These are phyloP conservation scores for Alsophila aescularia DNA, from an alignment of 2,888 invertebrate species.

Conservation along the genomic window DNA sequence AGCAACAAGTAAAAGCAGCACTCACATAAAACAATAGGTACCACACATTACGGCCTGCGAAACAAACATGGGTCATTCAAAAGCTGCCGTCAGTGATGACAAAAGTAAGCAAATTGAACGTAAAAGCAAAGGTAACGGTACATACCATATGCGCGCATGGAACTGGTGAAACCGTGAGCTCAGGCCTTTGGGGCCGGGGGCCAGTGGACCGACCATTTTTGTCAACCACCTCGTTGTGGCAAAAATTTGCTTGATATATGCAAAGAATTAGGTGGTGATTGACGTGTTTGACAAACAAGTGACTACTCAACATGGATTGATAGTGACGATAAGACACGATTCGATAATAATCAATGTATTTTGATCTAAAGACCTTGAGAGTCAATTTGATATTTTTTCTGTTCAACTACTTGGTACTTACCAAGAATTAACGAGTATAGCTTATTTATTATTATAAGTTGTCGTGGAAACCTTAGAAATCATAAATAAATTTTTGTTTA, in stretches of 20 bases:
- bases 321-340: too few species aligned
- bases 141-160: constrained; percentile 41
- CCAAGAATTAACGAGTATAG: too few species aligned
- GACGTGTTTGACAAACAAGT: constrained; percentile 1
- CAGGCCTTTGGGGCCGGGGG: constrained; percentile 43
- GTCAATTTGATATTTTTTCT: too few species aligned
- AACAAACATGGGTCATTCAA: constrained; percentile 33
- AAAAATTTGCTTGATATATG: constrained; percentile 15
- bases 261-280: constrained; percentile 7
- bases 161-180: constrained; percentile 55
- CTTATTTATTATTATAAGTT: too few species aligned
- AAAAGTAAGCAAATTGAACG: constrained; percentile 49
- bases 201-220: constrained; percentile 51
- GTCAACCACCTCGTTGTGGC: constrained; percentile 25
- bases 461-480: too few species aligned
- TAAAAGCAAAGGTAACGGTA: constrained; percentile 50
- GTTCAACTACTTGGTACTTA: too few species aligned
- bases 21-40: constrained; percentile 13
- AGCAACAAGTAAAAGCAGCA: constrained; percentile 1
- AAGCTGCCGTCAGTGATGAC: constrained; percentile 41
- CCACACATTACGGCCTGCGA: constrained; percentile 25
- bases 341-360: not conserved
- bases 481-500: too few species aligned
- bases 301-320: not conserved
- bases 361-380: too few species aligned